A percentile compares a stretch with the other conserved stretches of the same genome.
These are phyloP conservation scores for Heterochromis multidens DNA, from an alignment of 2,113 vertebrate species.

Conservation along the genomic window DNA sequence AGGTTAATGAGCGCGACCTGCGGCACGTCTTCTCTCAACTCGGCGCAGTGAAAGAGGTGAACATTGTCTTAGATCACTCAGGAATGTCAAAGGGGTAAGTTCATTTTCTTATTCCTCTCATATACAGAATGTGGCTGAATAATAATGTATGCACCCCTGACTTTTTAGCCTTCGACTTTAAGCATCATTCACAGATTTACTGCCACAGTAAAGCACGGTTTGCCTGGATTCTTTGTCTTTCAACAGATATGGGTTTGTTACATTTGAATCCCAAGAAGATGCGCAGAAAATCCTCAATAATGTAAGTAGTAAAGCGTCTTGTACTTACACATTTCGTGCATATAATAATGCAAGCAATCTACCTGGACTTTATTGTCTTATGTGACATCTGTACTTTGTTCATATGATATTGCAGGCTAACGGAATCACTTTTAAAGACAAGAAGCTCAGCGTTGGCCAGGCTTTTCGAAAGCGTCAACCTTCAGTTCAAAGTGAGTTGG, in stretches of 20 bases:
- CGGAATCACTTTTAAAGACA: slow-evolving; percentile 81
- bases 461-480: slow-evolving; percentile 82
- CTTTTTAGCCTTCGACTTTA: neutral
- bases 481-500: slow-evolving; percentile 66
- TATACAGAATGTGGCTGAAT: neutral
- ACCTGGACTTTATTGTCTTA: neutral
- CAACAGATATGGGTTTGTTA: slow-evolving; percentile 87
- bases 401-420: slow-evolving; percentile 66
- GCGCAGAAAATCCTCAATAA: slow-evolving; percentile 84
- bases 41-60: slow-evolving; percentile 86
- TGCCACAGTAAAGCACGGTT: neutral
- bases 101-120: neutral
- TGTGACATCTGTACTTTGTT: neutral
- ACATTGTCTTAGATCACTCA: slow-evolving; percentile 84
- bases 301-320: slow-evolving; percentile 64
- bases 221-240: neutral
- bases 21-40: slow-evolving; percentile 82
- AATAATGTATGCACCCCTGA: neutral
- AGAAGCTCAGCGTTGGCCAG: slow-evolving; percentile 83
- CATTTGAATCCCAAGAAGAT: slow-evolving; percentile 86
- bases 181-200: neutral
- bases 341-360: neutral
- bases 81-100: slow-evolving; percentile 85
- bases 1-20: slow-evolving; percentile 86
- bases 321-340: neutral